These are phyloP conservation scores for Psilopogon haemacephalus DNA, from an alignment of 2,113 vertebrate species.

Conservation along the genomic window DNA sequence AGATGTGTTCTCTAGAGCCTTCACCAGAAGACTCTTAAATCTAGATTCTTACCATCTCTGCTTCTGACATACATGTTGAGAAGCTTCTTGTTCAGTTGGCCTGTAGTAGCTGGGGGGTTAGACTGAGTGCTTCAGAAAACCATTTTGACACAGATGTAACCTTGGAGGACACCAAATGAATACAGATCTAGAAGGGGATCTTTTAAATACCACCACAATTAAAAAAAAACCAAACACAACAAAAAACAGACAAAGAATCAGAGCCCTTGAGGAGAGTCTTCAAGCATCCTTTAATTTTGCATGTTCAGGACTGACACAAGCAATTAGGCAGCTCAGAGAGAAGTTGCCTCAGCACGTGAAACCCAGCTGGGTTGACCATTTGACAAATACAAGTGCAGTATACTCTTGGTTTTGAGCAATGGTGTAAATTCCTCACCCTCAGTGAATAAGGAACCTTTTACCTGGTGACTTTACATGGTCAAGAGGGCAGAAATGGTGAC, in stretches of 20 bases:
- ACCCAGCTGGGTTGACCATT: not conserved
- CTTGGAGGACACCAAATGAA: not conserved
- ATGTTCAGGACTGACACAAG: not conserved
- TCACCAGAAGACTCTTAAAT: not conserved
- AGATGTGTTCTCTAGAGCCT: no score
- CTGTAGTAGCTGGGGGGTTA: accelerated
- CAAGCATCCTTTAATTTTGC: conserved; percentile 55
- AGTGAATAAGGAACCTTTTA: not conserved
- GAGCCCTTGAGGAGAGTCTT: not conserved
- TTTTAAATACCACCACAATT: not conserved
- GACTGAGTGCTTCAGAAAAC: not conserved
- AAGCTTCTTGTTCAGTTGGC: not conserved
- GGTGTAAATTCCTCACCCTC: not conserved
- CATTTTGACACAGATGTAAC: not conserved
- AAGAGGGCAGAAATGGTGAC: not conserved
- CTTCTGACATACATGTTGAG: not conserved
- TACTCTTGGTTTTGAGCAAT: not conserved
- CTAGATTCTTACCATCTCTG: not conserved
- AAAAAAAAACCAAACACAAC: no score
- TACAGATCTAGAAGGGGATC: not conserved
- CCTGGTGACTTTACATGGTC: not conserved
- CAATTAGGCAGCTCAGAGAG: not conserved
- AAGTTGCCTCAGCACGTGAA: not conserved
- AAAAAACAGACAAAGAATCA: not conserved
- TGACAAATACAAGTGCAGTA: not conserved